phyloP scores from a whole-genome alignment of 2,888 invertebrate species.

The Drosophila algonquin region DNA sequence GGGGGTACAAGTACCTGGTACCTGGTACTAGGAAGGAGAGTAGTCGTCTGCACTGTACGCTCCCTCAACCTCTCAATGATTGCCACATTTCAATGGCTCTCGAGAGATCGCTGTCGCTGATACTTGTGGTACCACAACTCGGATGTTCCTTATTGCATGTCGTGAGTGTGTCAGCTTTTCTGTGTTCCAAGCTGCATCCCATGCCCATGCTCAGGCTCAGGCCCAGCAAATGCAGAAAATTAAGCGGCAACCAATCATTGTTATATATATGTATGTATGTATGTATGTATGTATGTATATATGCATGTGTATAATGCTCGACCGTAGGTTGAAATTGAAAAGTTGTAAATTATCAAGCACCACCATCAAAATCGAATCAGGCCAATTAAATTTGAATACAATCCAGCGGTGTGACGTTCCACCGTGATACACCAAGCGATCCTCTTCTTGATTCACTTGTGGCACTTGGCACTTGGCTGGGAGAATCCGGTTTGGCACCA shows the following conservation, averaged over 20 bases:
- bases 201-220: too few relatives aligned
- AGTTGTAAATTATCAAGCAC: slow-evolving; percentile 73
- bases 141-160: slow-evolving; percentile 78
- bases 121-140: slow-evolving; percentile 53
- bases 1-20: slow-evolving; percentile 19
- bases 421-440: slow-evolving; percentile 7
- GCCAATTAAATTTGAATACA: slow-evolving; percentile 84
- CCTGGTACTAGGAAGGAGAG: slow-evolving; percentile 37
- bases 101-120: slow-evolving; percentile 63
- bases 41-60: slow-evolving; percentile 17
- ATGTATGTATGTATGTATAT: slow-evolving; percentile 37
- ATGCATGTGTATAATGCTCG: slow-evolving; percentile 53
- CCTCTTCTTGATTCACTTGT: background rate
- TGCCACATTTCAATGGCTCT: slow-evolving; percentile 55
- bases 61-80: slow-evolving; percentile 49
- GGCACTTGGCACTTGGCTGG: background rate
- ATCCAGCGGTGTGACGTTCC: slow-evolving; percentile 57
- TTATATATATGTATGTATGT: slow-evolving; percentile 24
- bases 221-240: slow-evolving; percentile 57
- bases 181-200: slow-evolving; percentile 59
- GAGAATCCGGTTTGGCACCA: background rate
- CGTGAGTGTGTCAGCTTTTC: slow-evolving; percentile 76
- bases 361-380: slow-evolving; percentile 77
- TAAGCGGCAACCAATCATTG: slow-evolving; percentile 82
- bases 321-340: slow-evolving; percentile 68